Base-by-base conservation (phyloP, 37 sponge, comb jelly and placozoan species). In the Cliona cf. orientalis region DNA sequence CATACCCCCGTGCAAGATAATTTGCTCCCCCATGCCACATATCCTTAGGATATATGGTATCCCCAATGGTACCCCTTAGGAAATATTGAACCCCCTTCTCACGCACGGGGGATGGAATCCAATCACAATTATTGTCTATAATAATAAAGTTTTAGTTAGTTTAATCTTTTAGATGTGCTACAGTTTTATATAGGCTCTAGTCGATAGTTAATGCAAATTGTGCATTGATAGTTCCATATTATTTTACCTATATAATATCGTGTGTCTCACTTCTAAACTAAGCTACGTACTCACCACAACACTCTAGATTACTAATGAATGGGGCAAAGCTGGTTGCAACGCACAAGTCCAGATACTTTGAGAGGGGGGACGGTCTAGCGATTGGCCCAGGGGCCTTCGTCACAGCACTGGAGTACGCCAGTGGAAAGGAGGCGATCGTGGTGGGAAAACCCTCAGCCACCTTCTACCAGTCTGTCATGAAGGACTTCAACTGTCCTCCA, bases 361-460 rank as follows among this genome's bases (percentile, higher is more conserved):
- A 87, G 73, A n/a, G 60, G 9, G 42, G 42, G 37, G 89, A 79
- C 22, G 89, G 89, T 29, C 81, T 92, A 12, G 53, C 82, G 4
- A 36, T 88, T 31, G 93, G 93, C 0, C 93, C 93, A 29, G 93
- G 93, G 21, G 81, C 93, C 0, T 92, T 88, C 69, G 85, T 92
- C 38, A 66, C 75, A 32, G 93, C 93, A 46, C 81, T 92, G 58
- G 93, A 92, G 66, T 80, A 74, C 31, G 93, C 93, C 23, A 83
- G 84, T 59, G 82, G 81, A 28, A 79, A 31, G 46, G 26, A 19
- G 32, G 90, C 90, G 0, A 49, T 65, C 4, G 73, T 85, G 46
- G 77, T 92, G 17, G 89, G 93, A 4, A 92, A 92, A 59, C 93
- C 89, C 34, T 46, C 78, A 25, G 1, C 44, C 0, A 3, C 60